A percentile compares a stretch with the other conserved stretches of the same genome.
phyloP scores from a whole-genome alignment of 2,888 invertebrate genomes.

The Iselma pallidipennis region DNA sequence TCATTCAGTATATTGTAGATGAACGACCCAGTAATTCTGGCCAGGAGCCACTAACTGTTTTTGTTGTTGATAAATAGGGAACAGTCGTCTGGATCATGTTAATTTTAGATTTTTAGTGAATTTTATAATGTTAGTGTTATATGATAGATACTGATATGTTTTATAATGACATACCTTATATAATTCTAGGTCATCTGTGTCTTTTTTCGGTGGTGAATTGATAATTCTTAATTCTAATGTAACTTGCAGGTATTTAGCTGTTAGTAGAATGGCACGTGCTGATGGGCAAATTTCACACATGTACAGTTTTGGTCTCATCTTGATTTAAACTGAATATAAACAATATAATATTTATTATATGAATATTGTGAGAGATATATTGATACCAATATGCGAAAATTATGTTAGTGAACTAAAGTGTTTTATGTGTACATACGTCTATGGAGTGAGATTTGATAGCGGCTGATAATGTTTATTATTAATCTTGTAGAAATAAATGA shows the following conservation, averaged over 20 bases:
- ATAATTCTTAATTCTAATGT: neutral
- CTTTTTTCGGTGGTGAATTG: neutral
- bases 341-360: no score
- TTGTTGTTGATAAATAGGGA: neutral
- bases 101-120: neutral
- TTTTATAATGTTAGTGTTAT: neutral
- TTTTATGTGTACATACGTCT: no score
- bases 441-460: no score
- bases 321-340: neutral
- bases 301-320: constrained; percentile 48
- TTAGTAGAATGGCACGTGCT: constrained; percentile 54
- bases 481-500: no score
- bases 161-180: neutral
- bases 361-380: no score
- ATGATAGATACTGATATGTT: neutral
- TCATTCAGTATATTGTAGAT: neutral
- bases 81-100: neutral
- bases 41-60: neutral
- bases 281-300: constrained; percentile 56
- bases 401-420: no score
- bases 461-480: no score
- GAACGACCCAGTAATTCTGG: neutral
- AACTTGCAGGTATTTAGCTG: constrained; percentile 46
- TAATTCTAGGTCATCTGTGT: neutral
- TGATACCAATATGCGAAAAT: no score